Percentiles rank a stretch among this genome's conserved stretches.
Conservation (phyloP, 2,113 vertebrate species). For the Oncorhynchus kisutch region DNA sequence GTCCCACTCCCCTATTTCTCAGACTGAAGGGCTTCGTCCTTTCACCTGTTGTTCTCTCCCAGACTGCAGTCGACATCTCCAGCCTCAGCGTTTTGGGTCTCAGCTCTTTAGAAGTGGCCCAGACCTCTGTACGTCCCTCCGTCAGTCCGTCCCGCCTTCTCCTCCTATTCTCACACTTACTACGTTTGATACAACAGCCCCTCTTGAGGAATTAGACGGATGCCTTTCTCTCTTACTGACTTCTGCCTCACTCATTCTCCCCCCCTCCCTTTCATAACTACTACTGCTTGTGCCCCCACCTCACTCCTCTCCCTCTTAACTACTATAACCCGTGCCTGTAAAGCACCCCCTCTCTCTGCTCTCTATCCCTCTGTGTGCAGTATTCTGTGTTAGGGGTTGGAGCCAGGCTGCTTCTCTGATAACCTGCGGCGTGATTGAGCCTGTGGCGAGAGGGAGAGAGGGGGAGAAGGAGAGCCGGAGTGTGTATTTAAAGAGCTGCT, state of each 20-base stretch:
- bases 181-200: background rate
- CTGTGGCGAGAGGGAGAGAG: constrained; percentile 38
- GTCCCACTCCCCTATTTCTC: background rate
- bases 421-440: constrained; percentile 58
- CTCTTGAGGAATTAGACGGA: background rate
- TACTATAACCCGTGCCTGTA: background rate
- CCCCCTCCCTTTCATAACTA: constrained; percentile 2
- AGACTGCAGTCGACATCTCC: background rate
- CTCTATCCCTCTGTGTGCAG: too few relatives aligned
- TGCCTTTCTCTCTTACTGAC: background rate
- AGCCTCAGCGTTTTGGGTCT: constrained; percentile 21
- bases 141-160: background rate
- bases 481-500: constrained; percentile 42
- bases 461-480: constrained; percentile 34
- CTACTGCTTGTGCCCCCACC: constrained; percentile 24
- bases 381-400: constrained; percentile 35
- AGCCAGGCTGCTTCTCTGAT: constrained; percentile 42
- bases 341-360: background rate
- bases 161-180: constrained; percentile 31
- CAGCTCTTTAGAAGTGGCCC: constrained; percentile 51
- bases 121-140: constrained; percentile 18
- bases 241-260: background rate
- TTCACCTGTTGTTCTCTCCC: background rate
- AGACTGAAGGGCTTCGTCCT: background rate
- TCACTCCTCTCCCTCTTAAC: background rate